Evolutionary conservation across 1,140 invertebrate species (phyloP), one percentile per base, ranked within the genome.

Genomic region (Anadara kagoshimensis): DNA sequence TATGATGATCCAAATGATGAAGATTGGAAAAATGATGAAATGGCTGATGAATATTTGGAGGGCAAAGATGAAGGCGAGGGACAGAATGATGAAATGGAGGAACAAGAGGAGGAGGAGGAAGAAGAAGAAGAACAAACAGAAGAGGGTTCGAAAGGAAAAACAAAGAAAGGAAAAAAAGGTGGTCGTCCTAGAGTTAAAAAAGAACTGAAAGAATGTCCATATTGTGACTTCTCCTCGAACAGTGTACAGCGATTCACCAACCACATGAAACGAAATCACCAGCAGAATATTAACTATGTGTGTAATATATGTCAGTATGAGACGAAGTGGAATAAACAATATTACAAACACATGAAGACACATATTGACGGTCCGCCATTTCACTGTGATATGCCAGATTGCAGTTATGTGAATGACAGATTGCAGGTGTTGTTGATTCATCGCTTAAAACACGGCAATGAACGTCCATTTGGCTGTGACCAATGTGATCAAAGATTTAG

Each of bases 321-420:
- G 45, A 92, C 92, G 73, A 91, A 91, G 77, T 93, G 92, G 89
- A 93, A 92, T 80, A 89, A 91, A 41, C 90, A 91, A 72, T 94
- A 93, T 85, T 92, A 92, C 78, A 86, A 89, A 49, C 93, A 94
- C 82, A 92, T 93, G 91, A 92, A 78, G 45, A 45, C 44, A 26
- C 92, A 93, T 85, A 93, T 92, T 85, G 82, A 88, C 22, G 93
- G 93, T 16, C 93, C 93, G 26, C 92, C 92, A 36, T 93, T 91
- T 82, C 88, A 89, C 63, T 94, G 93, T 88, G 92, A 93, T 77
- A 56, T 73, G 1, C 69, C 75, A 14, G 88, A 86, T 63, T 94
- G 93, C 91, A 85, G 91, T 76, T 92, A 88, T 75, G 86, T 76
- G 5, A 88, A 88, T 58, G 90, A 91, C 61, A 86, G 90, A 54